phyloP scores from a whole-genome alignment of 2,888 invertebrate genomes.

The Caenorhabditis becei region DNA sequence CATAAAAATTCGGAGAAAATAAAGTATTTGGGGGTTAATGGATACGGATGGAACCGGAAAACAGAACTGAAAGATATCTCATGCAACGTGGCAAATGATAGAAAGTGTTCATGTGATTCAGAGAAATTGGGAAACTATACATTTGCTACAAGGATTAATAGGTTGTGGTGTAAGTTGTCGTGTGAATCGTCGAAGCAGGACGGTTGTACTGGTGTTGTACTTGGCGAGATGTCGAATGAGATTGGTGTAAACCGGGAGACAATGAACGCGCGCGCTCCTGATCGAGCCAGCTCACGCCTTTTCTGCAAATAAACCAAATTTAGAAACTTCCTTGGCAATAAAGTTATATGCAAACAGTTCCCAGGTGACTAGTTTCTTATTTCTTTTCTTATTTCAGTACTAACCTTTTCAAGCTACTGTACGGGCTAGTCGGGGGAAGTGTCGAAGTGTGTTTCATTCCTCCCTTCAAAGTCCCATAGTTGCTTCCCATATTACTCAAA shows the following conservation, averaged over 20 bases:
- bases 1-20: conserved; percentile 32
- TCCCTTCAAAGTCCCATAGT: conserved; percentile 56
- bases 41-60: not conserved
- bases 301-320: conserved; percentile 64
- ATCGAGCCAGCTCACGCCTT: conserved; percentile 76
- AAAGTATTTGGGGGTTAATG: conserved; percentile 3
- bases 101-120: not conserved
- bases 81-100: not conserved
- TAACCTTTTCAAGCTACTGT: conserved; percentile 65
- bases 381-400: conserved; percentile 7
- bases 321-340: not conserved
- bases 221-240: conserved; percentile 29
- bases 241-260: conserved; percentile 65
- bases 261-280: conserved; percentile 71
- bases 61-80: not conserved
- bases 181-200: conserved; percentile 62
- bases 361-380: not conserved
- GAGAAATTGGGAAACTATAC: conserved; percentile 4
- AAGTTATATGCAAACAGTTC: not conserved
- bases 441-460: conserved; percentile 59
- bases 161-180: conserved; percentile 58
- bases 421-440: conserved; percentile 62
- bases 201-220: conserved; percentile 50
- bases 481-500: conserved; percentile 48
- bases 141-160: conserved; percentile 43